Evolutionary conservation across 2,888 invertebrate species (phyloP), one percentile per base, ranked within the genome.

Genomic region (Lydus trimaculatus): DNA sequence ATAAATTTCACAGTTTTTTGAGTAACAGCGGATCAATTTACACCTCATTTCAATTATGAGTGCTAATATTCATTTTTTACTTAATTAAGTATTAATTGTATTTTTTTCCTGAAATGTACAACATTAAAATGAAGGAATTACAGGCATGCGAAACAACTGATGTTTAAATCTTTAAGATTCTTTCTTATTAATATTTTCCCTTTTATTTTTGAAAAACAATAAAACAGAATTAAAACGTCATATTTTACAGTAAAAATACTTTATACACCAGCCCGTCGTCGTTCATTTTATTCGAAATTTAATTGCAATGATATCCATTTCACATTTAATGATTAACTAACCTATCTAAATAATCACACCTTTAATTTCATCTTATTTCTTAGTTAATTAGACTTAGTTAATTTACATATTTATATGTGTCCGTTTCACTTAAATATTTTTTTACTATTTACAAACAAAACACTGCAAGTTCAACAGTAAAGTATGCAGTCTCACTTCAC

Each of bases 331-430:
- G 76, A 76, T 80, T 82, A 80, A 72, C 79, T 80, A 81, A 76
- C 78, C 82, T 80, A 78, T 70, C 77, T 80, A 79, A 76, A 76
- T 80, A 83, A 82, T 83, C 82, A 82, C 81, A 83, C 82, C 80
- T 81, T 81, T 79, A 79, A 79, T 78, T 71, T 25, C 52, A 52
- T 52, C 6, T 13, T 48, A 5, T 48, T 23, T 52, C 11, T 25
- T 52, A 25, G 11, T 25, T 52, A 23, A 25, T 80, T 81, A 80
- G 80, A 79, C 79, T 80, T 80, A 79, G 78, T 73, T 73, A 75
- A 76, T 64, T 70, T 73, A 75, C 75, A 72, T 67, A 68, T 70
- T 59, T 63, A 58, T 63, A 66, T 72, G 69, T 52, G 71, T 73
- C 69, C 72, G 65, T 71, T 63, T 67, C 73, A 73, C 71, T 68